Base-by-base conservation (phyloP, 2,797 vertebrate genomes). In the Pelobates cultripes region DNA sequence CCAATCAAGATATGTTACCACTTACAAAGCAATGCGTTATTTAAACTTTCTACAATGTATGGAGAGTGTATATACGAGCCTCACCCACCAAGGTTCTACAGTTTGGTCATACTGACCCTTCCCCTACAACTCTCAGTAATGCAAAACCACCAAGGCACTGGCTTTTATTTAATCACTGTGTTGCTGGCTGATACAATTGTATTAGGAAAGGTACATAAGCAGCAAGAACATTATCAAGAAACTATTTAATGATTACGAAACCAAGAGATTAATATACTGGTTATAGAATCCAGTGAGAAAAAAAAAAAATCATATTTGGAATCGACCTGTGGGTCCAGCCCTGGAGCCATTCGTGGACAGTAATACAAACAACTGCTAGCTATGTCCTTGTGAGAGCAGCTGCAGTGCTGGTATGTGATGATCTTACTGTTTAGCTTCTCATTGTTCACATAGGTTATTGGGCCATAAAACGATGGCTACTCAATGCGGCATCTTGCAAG, bases 341-440 rank as follows among this genome's bases (percentile, higher is more conserved):
- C 14, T 57, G 13, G 10, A 71, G 69, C 43, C 15, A 40, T 64
- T 7, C n/a, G n/a, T 64, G n/a, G 61, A 14, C 57, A 61, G 15
- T 61, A 6, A 40, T 40, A 14, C 28, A 15, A 61, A 61, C 28
- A 64, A 40, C n/a, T n/a, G 13, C 45, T 77, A 12, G 14, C 47
- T 51, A 15, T 83, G 73, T 76, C 82, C 77, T 75, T 84, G 82
- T 61, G 41, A 2, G 60, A 67, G 77, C 82, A 84, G 82, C 73
- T 84, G 82, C 68, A n/a, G 17, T 68, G 17, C 73, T 67, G 73
- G 60, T 42, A 84, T 84, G 43, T 17, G 12, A 64, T 60, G 17
- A 53, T 74, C 53, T 61, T 60, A 43, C 55, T 73, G 81, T 83
- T 75, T 84, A 66, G 57, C 15, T 64, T 15, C 44, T 53, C 61